Conservation (phyloP, 23 tunicate species). For the Aplidium turbinatum region DNA sequence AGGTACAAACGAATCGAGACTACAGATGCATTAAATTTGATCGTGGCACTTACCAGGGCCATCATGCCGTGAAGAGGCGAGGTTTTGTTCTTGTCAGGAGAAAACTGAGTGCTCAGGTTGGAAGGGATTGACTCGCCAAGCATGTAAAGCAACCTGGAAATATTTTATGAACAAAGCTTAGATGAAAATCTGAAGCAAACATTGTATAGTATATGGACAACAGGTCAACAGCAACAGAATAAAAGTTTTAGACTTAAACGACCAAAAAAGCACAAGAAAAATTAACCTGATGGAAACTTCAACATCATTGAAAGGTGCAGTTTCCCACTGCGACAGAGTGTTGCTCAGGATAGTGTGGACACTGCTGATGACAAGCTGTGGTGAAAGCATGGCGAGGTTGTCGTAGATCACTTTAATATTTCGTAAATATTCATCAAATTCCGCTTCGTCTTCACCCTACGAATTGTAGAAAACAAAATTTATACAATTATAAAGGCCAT, state of each 20-base stretch:
- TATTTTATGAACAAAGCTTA: neutral
- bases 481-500: no score
- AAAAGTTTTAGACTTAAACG: no score
- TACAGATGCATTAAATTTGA: no score
- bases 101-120: slow-evolving; percentile 70
- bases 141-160: slow-evolving; percentile 58
- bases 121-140: slow-evolving; percentile 90
- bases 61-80: slow-evolving; percentile 75
- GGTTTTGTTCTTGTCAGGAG: slow-evolving; percentile 43
- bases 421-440: slow-evolving; percentile 84
- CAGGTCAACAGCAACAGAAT: no score
- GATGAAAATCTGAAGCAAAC: no score
- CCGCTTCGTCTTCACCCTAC: slow-evolving; percentile 95
- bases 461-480: neutral
- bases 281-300: slow-evolving; percentile 84
- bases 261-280: no score
- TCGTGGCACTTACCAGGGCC: slow-evolving; percentile 44
- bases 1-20: no score
- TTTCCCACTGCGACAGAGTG: slow-evolving; percentile 65
- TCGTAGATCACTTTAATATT: slow-evolving; percentile 70
- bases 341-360: slow-evolving; percentile 39
- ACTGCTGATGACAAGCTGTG: slow-evolving; percentile 47
- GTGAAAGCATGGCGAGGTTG: slow-evolving; percentile 62
- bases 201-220: no score
- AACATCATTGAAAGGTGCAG: slow-evolving; percentile 50